These are phyloP conservation scores for Drosophila simulans DNA, from an alignment of 1,140 invertebrate genomes.

Conservation along the genomic window DNA sequence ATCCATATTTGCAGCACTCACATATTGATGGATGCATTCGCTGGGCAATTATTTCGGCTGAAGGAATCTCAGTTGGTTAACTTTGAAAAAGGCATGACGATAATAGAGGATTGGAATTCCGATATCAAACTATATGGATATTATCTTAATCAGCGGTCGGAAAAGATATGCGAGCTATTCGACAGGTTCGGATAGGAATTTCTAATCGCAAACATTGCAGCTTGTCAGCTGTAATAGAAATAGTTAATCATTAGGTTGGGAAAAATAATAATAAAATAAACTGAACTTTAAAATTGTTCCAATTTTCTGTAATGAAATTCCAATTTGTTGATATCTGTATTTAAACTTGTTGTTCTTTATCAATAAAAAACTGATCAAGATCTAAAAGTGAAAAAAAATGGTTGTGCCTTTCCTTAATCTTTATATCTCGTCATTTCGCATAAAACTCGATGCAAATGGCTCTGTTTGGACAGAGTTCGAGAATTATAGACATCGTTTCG, in stretches of 20 bases:
- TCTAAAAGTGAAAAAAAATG: background rate
- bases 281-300: too few relatives aligned
- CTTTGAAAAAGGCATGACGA: conserved; percentile 14
- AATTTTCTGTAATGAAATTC: too few relatives aligned
- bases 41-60: conserved; percentile 41
- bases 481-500: conserved; percentile 37
- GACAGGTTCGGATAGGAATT: conserved; percentile 13
- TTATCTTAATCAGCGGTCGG: conserved; percentile 33
- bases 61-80: conserved; percentile 21
- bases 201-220: conserved; percentile 26
- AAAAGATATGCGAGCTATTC: conserved; percentile 19
- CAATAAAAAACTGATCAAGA: background rate
- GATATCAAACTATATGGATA: conserved; percentile 9
- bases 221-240: conserved; percentile 15
- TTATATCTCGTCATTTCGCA: conserved; percentile 28
- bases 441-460: conserved; percentile 26
- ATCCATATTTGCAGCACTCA: conserved; percentile 33
- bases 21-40: conserved; percentile 49
- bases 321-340: too few relatives aligned
- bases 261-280: background rate
- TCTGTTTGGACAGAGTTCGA: conserved; percentile 40
- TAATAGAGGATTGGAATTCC: conserved; percentile 36
- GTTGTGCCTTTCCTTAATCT: background rate
- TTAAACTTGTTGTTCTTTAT: too few relatives aligned
- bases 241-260: too few relatives aligned